Base-by-base conservation (phyloP, 2,113 vertebrate species). In the Paradoxurus hermaphroditus region DNA sequence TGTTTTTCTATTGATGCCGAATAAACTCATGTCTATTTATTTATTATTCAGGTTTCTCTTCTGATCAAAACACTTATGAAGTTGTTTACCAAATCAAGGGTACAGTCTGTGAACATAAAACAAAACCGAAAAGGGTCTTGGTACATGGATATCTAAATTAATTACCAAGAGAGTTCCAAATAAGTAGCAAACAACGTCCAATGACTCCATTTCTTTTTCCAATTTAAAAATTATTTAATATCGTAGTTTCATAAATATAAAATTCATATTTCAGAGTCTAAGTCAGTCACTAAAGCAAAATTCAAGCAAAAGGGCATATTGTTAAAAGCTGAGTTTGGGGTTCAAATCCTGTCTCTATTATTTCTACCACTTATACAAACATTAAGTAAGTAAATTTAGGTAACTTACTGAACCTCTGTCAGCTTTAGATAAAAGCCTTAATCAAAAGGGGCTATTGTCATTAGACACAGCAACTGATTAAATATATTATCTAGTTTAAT, bases 171-270 rank as follows among this genome's bases (percentile, higher is more conserved):
- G 65, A 92, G 4, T 88, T 92, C 73, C n/a, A 84, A 62, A 46
- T 34, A 87, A 94, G 46, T 36, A 94, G 49, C 29, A 95, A 56
- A 86, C 21, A 96, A 65, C 41, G 13, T 72, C 67, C 53, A 73
- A 39, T 84, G 62, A 92, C 44, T 92, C 51, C 49, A n/a, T 86
- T 89, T 83, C 41, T 89, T 95, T 84, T 86, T 46, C 11, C 27
- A 88, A 59, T 86, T 94, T 75, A 95, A 96, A 92, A 65, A 56
- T 93, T 75, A 94, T 63, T 81, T 93, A 21, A 90, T 81, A 87
- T 65, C 81, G 41, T 79, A 56, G 39, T 56, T 88, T 88, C 41
- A 46, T 41, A 95, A 72, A 95, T 63, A 92, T 34, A 86, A 78
- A 89, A 94, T 1, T 89, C 13, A 23, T 72, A 79, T 92, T 51